Conservation (phyloP, 2,888 invertebrate species). For the Hirtodrosophila cameraria region DNA sequence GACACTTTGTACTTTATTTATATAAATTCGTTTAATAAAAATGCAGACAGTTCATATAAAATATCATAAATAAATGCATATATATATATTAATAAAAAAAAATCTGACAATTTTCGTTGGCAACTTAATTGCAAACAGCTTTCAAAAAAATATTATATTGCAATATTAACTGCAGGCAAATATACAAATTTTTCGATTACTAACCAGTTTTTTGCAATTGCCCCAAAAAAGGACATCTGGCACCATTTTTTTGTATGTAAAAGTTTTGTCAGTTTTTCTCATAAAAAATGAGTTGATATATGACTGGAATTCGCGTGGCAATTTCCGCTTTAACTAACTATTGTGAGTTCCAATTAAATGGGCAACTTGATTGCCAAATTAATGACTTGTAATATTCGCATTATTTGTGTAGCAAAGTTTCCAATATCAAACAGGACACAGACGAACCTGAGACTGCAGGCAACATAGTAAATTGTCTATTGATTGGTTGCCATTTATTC, state of each 20-base stretch:
- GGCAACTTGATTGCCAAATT: constrained; percentile 70
- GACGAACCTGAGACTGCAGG: constrained; percentile 38
- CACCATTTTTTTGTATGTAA: constrained; percentile 31
- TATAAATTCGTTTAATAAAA: constrained; percentile 16
- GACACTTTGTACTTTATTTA: constrained; percentile 21
- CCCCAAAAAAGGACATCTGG: not conserved
- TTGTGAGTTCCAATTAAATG: constrained; percentile 64
- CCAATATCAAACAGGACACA: constrained; percentile 33
- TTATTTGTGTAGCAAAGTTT: constrained; percentile 54
- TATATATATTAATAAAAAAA: constrained; percentile 30
- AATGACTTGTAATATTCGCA: constrained; percentile 67
- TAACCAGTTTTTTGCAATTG: constrained; percentile 25
- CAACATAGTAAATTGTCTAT: constrained; percentile 70
- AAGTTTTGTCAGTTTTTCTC: not conserved
- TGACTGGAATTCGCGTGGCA: constrained; percentile 15
- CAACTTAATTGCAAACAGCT: constrained; percentile 57
- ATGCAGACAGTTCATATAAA: constrained; percentile 21
- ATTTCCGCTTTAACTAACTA: constrained; percentile 12
- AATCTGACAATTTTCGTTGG: constrained; percentile 12
- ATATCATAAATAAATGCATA: constrained; percentile 2
- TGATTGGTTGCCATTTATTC: constrained; percentile 61
- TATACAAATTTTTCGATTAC: constrained; percentile 36
- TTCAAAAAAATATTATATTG: constrained; percentile 52
- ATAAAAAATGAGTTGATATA: constrained; percentile 39
- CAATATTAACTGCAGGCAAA: constrained; percentile 43